A percentile compares a stretch with the other conserved stretches of the same genome.
These are phyloP conservation scores for Ammodytes dubius DNA, from an alignment of 2,113 vertebrate species.

Conservation along the genomic window DNA sequence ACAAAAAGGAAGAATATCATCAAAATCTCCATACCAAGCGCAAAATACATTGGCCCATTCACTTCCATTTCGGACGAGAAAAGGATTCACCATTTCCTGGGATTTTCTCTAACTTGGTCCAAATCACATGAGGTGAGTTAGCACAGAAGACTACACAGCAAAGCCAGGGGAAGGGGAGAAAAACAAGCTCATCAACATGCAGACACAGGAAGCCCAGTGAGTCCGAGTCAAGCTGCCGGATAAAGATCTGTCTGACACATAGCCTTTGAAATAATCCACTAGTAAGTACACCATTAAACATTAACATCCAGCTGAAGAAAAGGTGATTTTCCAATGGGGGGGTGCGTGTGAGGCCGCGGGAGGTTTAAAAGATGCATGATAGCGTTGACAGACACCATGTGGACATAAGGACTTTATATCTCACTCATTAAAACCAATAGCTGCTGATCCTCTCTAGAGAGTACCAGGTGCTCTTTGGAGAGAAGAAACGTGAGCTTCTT, in stretches of 20 bases:
- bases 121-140: slow-evolving; percentile 61
- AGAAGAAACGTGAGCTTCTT: slow-evolving; percentile 21
- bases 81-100: slow-evolving; percentile 39
- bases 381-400: slow-evolving; percentile 27
- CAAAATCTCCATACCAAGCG: not conserved
- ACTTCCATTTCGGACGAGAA: not conserved
- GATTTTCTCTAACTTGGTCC: slow-evolving; percentile 27
- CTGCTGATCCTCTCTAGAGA: slow-evolving; percentile 47
- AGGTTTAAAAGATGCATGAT: slow-evolving; percentile 45
- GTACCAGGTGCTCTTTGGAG: slow-evolving; percentile 23
- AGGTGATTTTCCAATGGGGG: slow-evolving; percentile 43
- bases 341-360: not conserved
- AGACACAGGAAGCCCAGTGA: slow-evolving; percentile 67
- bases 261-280: slow-evolving; percentile 83
- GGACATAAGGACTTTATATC: slow-evolving; percentile 54
- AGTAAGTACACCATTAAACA: slow-evolving; percentile 75
- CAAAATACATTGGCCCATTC: slow-evolving; percentile 4
- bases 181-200: slow-evolving; percentile 80
- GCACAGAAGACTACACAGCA: slow-evolving; percentile 46
- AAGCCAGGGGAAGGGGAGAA: slow-evolving; percentile 37
- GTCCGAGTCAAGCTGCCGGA: slow-evolving; percentile 73
- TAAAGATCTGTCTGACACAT: slow-evolving; percentile 77
- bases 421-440: slow-evolving; percentile 69
- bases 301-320: slow-evolving; percentile 62
- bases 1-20: not conserved